Percentiles rank a stretch among this genome's conserved stretches.
phyloP scores from a whole-genome alignment of 2,888 invertebrate species.

The Trichopoda pennipes region DNA sequence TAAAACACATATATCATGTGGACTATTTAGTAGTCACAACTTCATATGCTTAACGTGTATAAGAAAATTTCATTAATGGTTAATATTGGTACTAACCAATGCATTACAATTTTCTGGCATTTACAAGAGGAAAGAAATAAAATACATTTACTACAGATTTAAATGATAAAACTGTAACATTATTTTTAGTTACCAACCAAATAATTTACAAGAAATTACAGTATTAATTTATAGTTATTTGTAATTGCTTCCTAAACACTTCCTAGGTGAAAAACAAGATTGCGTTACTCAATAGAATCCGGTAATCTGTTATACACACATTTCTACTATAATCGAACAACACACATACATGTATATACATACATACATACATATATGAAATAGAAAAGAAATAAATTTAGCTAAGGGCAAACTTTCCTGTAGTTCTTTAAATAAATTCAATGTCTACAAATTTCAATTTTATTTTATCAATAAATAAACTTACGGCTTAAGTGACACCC shows the following conservation, averaged over 20 bases:
- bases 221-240: slow-evolving; percentile 31
- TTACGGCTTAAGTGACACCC: slow-evolving; percentile 1
- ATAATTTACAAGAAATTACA: slow-evolving; percentile 6
- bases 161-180: slow-evolving; percentile 10
- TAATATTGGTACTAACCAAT: too few relatives aligned
- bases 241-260: slow-evolving; percentile 58
- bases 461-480: slow-evolving; percentile 50
- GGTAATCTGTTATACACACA: background rate
- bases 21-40: too few relatives aligned
- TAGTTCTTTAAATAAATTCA: slow-evolving; percentile 50
- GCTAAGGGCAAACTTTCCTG: slow-evolving; percentile 51
- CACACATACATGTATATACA: background rate
- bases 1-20: too few relatives aligned
- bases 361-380: background rate
- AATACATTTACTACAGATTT: background rate
- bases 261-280: slow-evolving; percentile 11
- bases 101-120: background rate
- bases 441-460: slow-evolving; percentile 46
- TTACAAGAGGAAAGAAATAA: background rate
- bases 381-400: slow-evolving; percentile 40
- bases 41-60: too few relatives aligned
- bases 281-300: background rate
- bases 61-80: too few relatives aligned
- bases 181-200: slow-evolving; percentile 16
- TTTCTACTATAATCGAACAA: background rate